Conservation (phyloP, 2,797 vertebrate genomes). For the Leucoraja ocellata region DNA sequence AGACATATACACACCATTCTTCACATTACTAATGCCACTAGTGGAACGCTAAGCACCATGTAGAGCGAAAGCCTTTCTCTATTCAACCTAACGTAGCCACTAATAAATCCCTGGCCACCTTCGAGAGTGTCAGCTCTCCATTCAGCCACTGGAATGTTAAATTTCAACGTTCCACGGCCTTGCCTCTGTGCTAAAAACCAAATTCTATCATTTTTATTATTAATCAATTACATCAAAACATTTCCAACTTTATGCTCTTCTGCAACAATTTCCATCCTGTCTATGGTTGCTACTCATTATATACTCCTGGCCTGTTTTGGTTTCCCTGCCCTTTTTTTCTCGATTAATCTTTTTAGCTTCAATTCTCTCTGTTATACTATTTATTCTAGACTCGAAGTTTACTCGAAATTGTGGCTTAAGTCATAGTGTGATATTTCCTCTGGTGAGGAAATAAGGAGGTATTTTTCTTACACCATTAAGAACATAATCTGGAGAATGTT, state of each 20-base stretch:
- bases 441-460: not conserved
- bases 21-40: not conserved
- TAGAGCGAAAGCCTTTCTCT: not conserved
- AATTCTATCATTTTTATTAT: not conserved
- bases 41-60: not conserved
- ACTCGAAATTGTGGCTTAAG: not conserved
- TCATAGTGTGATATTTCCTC: not conserved
- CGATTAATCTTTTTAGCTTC: not conserved
- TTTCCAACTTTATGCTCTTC: not conserved
- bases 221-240: not conserved
- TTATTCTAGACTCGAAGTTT: not conserved
- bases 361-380: not conserved
- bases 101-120: not conserved
- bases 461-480: not conserved
- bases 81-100: not conserved
- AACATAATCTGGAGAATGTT: not conserved
- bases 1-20: not conserved
- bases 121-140: not conserved
- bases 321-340: not conserved
- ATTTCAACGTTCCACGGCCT: not conserved
- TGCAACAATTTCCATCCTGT: not conserved
- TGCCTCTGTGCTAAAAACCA: too few relatives aligned
- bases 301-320: not conserved
- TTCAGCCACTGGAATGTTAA: not conserved
- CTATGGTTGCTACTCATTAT: not conserved